phyloP scores from a whole-genome alignment of 64 coral and sea anemone species.

The Montipora cactus region DNA sequence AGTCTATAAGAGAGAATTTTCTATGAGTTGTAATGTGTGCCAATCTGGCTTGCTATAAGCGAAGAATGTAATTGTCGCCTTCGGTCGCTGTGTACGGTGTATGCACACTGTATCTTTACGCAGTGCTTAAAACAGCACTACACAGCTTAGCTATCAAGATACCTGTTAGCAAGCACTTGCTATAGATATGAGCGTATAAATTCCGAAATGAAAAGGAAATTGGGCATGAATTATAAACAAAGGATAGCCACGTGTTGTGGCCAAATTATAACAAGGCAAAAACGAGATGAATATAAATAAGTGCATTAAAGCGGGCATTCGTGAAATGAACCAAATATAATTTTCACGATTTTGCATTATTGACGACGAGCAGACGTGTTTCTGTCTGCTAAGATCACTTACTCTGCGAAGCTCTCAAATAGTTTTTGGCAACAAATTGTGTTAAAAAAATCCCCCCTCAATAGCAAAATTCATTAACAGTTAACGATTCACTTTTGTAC shows the following conservation, averaged over 20 bases:
- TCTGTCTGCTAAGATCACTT: background rate
- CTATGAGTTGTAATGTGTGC: background rate
- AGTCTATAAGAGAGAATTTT: too few relatives aligned
- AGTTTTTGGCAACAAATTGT: background rate
- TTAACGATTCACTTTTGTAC: background rate
- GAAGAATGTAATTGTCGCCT: background rate
- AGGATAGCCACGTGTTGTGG: slow-evolving; percentile 23
- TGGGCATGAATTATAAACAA: background rate
- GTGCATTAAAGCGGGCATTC: slow-evolving; percentile 1
- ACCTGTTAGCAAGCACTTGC: background rate
- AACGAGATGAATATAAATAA: slow-evolving; percentile 37
- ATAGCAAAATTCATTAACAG: slow-evolving; percentile 30
- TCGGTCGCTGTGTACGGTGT: background rate
- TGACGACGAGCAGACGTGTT: background rate
- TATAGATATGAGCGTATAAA: background rate
- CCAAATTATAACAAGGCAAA: slow-evolving; percentile 36
- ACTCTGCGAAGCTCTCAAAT: background rate
- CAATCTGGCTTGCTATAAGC: background rate
- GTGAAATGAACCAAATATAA: background rate
- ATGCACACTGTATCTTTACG: background rate
- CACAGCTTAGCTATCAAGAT: background rate
- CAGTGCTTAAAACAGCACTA: too few relatives aligned
- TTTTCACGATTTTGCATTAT: background rate
- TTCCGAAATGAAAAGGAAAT: background rate
- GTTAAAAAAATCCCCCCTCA: background rate